Evolutionary conservation across 2,113 vertebrate species (phyloP).

Genomic region (Stegostoma tigrinum): DNA sequence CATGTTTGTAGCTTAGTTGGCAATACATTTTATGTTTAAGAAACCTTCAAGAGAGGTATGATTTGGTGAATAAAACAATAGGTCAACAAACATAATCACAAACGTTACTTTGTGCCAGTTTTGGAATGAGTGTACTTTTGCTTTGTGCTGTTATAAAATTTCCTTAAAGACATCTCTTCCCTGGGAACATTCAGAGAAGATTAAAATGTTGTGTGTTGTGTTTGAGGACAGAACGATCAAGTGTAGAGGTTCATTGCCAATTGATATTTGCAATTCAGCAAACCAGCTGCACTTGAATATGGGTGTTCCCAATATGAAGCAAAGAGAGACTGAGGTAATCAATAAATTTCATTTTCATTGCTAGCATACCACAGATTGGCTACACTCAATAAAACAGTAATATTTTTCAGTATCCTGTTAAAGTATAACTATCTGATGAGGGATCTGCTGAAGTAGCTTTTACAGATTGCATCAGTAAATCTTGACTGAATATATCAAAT

Average conservation of each 20-base stretch:
- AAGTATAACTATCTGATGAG: constrained; percentile 30
- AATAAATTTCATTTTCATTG: constrained; percentile 28
- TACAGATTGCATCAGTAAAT: constrained; percentile 29
- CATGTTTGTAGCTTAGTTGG: neutral
- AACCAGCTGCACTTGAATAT: neutral
- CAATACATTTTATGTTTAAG: neutral
- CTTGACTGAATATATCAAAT: constrained; percentile 27
- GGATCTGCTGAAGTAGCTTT: constrained; percentile 15
- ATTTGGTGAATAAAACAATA: neutral
- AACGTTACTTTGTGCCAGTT: neutral
- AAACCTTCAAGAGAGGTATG: neutral
- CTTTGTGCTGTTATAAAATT: neutral
- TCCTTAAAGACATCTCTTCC: neutral
- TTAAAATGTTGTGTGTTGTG: neutral
- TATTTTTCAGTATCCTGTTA: constrained; percentile 23
- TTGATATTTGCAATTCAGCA: neutral
- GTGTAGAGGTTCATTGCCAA: neutral
- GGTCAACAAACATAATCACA: neutral
- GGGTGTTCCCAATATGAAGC: neutral
- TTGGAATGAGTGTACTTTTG: neutral
- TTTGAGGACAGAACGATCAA: neutral
- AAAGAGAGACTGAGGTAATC: neutral
- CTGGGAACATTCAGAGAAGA: neutral
- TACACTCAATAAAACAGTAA: constrained; percentile 32
- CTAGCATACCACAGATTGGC: constrained; percentile 1